A percentile compares a stretch with the other conserved stretches of the same genome.
Conservation (phyloP, 1,140 invertebrate genomes). For the Latrodectus geometricus region DNA sequence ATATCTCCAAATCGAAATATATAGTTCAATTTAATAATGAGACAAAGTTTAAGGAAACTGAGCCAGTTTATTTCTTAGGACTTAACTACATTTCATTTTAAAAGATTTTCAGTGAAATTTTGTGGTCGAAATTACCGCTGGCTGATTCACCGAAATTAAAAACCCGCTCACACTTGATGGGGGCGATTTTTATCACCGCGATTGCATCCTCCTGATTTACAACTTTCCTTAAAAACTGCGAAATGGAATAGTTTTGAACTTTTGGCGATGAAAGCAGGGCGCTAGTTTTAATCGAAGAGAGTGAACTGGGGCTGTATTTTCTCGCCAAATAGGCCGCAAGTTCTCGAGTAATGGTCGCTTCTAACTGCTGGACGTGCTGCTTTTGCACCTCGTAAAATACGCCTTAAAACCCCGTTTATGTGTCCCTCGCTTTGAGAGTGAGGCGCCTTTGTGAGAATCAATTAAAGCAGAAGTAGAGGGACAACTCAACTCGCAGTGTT, state of each 20-base stretch:
- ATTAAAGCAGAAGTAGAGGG: slow-evolving; percentile 39
- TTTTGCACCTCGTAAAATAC: slow-evolving; percentile 56
- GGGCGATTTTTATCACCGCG: background rate
- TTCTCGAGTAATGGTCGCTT: slow-evolving; percentile 43
- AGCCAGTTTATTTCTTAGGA: too few species aligned
- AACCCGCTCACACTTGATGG: background rate
- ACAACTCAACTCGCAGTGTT: slow-evolving; percentile 53
- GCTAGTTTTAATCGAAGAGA: slow-evolving; percentile 51
- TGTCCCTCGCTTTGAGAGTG: background rate
- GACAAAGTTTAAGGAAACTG: too few species aligned
- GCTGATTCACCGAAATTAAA: background rate
- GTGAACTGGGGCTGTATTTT: slow-evolving; percentile 48
- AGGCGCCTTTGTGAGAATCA: slow-evolving; percentile 36
- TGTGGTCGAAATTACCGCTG: too few species aligned
- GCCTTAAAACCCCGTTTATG: slow-evolving; percentile 52
- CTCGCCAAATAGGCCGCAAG: slow-evolving; percentile 39
- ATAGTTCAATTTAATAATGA: too few species aligned
- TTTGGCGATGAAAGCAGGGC: slow-evolving; percentile 11
- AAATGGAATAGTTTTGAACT: slow-evolving; percentile 32
- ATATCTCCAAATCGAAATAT: too few species aligned
- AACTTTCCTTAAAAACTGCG: background rate
- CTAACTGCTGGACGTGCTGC: slow-evolving; percentile 55
- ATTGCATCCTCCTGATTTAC: slow-evolving; percentile 9
- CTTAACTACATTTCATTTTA: too few species aligned
- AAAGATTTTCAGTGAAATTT: too few species aligned